Conservation (phyloP, 2,113 vertebrate genomes). For the Zosterops hypoxanthus region DNA sequence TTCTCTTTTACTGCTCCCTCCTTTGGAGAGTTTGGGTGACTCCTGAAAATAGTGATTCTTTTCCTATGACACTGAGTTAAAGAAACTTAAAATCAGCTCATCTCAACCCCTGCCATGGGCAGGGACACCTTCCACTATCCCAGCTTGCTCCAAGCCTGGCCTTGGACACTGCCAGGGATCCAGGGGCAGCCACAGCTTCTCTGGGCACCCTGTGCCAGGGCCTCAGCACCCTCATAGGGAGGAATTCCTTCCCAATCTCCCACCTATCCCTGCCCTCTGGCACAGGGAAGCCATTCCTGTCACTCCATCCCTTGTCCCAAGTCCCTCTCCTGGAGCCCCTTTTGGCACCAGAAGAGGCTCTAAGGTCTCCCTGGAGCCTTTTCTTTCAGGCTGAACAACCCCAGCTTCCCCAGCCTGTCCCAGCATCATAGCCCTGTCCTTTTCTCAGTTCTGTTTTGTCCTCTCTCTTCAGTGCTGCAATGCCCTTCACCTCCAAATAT, state of each 20-base stretch:
- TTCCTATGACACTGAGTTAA: not conserved
- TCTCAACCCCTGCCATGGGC: not conserved
- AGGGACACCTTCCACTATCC: not conserved
- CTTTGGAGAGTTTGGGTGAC: not conserved
- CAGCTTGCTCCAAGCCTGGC: not conserved
- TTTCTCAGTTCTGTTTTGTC: not conserved
- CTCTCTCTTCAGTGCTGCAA: not conserved
- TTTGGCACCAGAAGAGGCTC: not conserved
- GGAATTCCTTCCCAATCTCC: not conserved
- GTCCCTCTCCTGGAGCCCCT: not conserved
- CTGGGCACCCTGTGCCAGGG: not conserved
- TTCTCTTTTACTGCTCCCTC: not conserved
- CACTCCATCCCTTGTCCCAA: not conserved
- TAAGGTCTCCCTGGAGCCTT: not conserved
- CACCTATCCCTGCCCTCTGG: no score
- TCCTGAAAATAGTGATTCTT: not conserved
- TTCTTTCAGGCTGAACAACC: not conserved
- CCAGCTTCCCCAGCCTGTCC: not conserved
- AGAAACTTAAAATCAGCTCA: not conserved
- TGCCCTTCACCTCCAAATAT: conserved; percentile 69
- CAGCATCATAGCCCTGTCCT: accelerated
- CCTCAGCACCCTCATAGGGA: accelerated
- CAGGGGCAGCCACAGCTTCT: not conserved
- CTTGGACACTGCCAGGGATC: not conserved
- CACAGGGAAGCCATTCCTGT: not conserved